A percentile compares a stretch with the other conserved stretches of the same genome.
Conservation (phyloP, 1,140 invertebrate species). For the Caenorhabditis briggsae region DNA sequence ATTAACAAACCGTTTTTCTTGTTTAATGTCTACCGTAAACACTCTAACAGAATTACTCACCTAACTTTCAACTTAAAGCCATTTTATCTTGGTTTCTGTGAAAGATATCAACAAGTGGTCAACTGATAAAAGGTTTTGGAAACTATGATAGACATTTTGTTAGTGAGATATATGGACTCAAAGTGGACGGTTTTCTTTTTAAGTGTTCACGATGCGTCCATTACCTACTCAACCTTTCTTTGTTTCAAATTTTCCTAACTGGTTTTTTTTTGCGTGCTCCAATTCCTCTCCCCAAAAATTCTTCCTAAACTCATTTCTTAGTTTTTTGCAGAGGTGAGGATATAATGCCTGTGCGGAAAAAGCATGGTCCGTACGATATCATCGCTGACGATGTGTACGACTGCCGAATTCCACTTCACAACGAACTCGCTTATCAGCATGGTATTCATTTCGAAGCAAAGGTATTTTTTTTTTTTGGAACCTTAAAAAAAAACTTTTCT, state of each 20-base stretch:
- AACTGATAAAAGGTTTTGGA: too few relatives aligned
- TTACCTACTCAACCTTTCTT: background rate
- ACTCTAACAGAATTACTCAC: too few relatives aligned
- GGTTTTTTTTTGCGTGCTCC: background rate
- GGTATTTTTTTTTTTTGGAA: conserved; percentile 81
- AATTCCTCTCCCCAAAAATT: background rate
- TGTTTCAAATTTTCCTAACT: background rate
- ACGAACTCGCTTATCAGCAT: conserved; percentile 94
- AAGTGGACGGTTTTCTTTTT: too few relatives aligned
- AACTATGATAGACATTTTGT: too few relatives aligned
- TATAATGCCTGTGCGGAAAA: conserved; percentile 64
- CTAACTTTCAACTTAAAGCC: too few relatives aligned
- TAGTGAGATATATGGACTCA: too few relatives aligned
- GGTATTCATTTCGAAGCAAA: conserved; percentile 96
- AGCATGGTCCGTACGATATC: conserved; percentile 84
- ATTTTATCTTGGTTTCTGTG: too few relatives aligned
- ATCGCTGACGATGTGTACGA: conserved; percentile 95
- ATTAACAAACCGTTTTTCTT: too few relatives aligned
- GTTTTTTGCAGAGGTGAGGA: conserved; percentile 14
- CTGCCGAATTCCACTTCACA: conserved; percentile 90
- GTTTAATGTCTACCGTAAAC: too few relatives aligned
- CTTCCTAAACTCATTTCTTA: background rate
- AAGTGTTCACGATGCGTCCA: background rate
- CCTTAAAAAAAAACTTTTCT: conserved; percentile 7
- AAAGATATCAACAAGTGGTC: too few relatives aligned